A percentile compares a stretch with the other conserved stretches of the same genome.
phyloP scores from a whole-genome alignment of 2,888 invertebrate species.

The Limnephilus lunatus region DNA sequence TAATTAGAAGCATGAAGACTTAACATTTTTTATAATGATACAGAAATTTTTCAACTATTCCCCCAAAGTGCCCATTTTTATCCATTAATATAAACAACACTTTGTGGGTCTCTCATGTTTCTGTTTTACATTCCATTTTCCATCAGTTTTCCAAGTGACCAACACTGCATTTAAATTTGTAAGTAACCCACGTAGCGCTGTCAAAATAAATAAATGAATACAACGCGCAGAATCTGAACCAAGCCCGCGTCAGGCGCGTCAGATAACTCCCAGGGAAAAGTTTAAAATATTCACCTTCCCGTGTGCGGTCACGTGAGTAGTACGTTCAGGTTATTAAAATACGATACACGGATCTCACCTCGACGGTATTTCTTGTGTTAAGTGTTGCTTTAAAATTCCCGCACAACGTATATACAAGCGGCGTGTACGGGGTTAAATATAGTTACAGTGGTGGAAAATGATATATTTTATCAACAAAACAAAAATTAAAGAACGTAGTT shows the following conservation, averaged over 20 bases:
- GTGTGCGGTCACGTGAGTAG: background rate
- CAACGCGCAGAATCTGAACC: background rate
- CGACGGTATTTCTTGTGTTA: conserved; percentile 63
- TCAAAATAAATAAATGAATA: conserved; percentile 20
- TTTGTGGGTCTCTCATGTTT: background rate
- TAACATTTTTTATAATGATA: too few relatives aligned
- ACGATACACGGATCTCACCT: conserved; percentile 59
- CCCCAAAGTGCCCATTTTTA: too few relatives aligned
- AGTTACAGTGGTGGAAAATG: conserved; percentile 39
- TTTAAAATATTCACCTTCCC: conserved; percentile 55
- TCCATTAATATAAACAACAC: background rate
- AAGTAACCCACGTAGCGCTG: background rate
- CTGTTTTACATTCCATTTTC: background rate
- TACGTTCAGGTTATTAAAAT: conserved; percentile 49
- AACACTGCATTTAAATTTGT: background rate
- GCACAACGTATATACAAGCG: conserved; percentile 58
- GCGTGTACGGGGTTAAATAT: conserved; percentile 31
- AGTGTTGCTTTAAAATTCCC: conserved; percentile 63
- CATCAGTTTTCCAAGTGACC: conserved; percentile 3
- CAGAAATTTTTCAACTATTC: too few relatives aligned
- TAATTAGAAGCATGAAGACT: too few relatives aligned
- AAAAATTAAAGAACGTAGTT: too few relatives aligned
- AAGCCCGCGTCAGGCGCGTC: conserved; percentile 20
- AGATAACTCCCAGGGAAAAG: conserved; percentile 41
- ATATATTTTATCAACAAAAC: background rate